Conservation (phyloP, 2,888 invertebrate species). For the Cryptocephalus moraei region DNA sequence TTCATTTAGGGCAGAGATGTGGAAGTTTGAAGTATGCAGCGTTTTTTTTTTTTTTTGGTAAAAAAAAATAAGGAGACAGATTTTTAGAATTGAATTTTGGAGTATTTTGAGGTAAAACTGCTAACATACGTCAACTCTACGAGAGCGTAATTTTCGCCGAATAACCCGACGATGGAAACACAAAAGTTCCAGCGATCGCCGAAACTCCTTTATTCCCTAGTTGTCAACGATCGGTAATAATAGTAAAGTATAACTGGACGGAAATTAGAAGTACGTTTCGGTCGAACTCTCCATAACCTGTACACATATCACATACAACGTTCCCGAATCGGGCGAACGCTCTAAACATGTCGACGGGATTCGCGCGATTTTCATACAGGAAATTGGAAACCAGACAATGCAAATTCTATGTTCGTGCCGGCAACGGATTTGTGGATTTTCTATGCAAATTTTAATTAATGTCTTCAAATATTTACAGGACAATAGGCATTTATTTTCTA, state of each 20-base stretch:
- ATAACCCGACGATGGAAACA: too few species aligned
- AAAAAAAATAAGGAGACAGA: too few species aligned
- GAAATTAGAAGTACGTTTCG: constrained; percentile 23
- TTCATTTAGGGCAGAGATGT: too few species aligned
- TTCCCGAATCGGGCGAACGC: background rate
- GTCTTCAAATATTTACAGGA: constrained; percentile 17
- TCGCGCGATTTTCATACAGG: constrained; percentile 25
- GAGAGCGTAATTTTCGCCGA: too few species aligned
- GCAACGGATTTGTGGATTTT: constrained; percentile 18
- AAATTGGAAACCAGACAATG: constrained; percentile 33
- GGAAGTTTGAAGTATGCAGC: too few species aligned
- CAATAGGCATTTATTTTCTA: constrained; percentile 10
- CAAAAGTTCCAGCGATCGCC: too few species aligned
- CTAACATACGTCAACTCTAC: too few species aligned
- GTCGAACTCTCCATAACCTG: background rate
- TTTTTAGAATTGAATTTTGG: too few species aligned
- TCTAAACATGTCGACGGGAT: constrained; percentile 1
- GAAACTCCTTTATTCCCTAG: too few species aligned
- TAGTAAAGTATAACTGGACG: constrained; percentile 25
- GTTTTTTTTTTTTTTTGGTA: too few species aligned
- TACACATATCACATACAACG: background rate
- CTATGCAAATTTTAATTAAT: constrained; percentile 22
- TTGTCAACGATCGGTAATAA: background rate
- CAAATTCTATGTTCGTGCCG: constrained; percentile 19
- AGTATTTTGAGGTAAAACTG: too few species aligned